Evolutionary conservation across 2,888 invertebrate genomes (phyloP), one percentile per base, ranked within the genome.

Genomic region (Lithophane leautieri): DNA sequence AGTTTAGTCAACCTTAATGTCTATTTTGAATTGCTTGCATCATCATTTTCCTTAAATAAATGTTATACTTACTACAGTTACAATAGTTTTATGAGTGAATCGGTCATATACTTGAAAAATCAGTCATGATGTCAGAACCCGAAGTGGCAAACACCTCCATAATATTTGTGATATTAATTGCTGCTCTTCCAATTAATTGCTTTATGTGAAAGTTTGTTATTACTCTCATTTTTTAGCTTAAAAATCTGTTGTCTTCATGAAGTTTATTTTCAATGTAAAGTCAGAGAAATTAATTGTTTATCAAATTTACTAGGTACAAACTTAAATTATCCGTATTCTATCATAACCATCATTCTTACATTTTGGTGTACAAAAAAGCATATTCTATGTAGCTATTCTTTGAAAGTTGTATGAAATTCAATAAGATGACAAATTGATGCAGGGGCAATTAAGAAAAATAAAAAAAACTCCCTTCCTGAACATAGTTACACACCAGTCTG

Each of bases 171-270:
- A 19, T 28, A 25, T 14, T 19, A 40, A 12, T 25, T 28, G 12
- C 12, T 70, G 52, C 22, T 11, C 34, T 22, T 28, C 14, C 0
- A n/a, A 22, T 6, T 11, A 12, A 61, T 14, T 28, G 19, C n/a
- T 11, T 16, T 52, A 76, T 50, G 67, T 52, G 25, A 76, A 66
- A 60, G 34, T 60, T 54, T 47, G 11, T 12, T 42, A 47, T n/a
- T 40, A 44, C n/a, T 12, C 16, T 42, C 6, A 4, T 22, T 28
- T 16, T 1, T n/a, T 42, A 42, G 6, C 11, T 25, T 16, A 1
- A 28, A 62, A 14, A 28, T 58, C 6, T 28, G 3, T 42, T 47
- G 11, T n/a, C 12, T 40, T n/a, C 2, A 1, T 34, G 4, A 47
- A 34, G 4, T 69, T 22, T 0, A 28, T 42, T 71, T 71, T 28